Evolutionary conservation across 2,888 invertebrate species (phyloP).

Genomic region (Drosophila demipolita): DNA sequence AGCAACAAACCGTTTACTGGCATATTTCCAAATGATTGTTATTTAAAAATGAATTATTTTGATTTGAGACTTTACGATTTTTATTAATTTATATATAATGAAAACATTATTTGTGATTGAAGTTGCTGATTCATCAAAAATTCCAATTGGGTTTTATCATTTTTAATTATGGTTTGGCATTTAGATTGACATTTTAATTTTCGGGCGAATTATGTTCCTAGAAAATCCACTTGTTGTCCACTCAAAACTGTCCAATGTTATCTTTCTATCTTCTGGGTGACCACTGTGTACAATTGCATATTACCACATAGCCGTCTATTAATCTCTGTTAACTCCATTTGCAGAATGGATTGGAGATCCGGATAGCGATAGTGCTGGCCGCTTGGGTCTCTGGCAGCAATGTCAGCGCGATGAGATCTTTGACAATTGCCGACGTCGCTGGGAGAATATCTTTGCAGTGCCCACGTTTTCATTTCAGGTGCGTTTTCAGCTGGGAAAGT

Average conservation of each 20-base stretch:
- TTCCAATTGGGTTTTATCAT: background rate
- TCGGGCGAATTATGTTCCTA: background rate
- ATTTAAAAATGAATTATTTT: background rate
- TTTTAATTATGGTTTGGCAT: background rate
- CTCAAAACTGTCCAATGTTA: background rate
- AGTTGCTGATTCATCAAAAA: background rate
- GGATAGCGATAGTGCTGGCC: conserved; percentile 94
- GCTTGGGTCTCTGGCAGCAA: conserved; percentile 96
- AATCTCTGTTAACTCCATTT: conserved; percentile 7
- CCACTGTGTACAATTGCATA: background rate
- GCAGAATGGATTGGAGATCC: conserved; percentile 94
- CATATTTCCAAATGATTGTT: background rate
- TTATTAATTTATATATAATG: background rate
- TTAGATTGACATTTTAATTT: background rate
- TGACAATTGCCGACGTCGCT: conserved; percentile 93
- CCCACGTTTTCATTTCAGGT: conserved; percentile 91
- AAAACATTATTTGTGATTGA: background rate
- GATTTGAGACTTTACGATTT: too few relatives aligned
- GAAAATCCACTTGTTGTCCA: background rate
- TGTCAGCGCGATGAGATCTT: conserved; percentile 92
- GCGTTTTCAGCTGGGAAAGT: conserved; percentile 32
- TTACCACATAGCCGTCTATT: background rate
- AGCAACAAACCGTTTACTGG: background rate
- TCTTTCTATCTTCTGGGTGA: background rate
- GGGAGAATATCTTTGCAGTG: conserved; percentile 93